Evolutionary conservation across 2,113 vertebrate genomes (phyloP), one percentile per base, ranked within the genome.

Genomic region (Sturnira hondurensis): DNA sequence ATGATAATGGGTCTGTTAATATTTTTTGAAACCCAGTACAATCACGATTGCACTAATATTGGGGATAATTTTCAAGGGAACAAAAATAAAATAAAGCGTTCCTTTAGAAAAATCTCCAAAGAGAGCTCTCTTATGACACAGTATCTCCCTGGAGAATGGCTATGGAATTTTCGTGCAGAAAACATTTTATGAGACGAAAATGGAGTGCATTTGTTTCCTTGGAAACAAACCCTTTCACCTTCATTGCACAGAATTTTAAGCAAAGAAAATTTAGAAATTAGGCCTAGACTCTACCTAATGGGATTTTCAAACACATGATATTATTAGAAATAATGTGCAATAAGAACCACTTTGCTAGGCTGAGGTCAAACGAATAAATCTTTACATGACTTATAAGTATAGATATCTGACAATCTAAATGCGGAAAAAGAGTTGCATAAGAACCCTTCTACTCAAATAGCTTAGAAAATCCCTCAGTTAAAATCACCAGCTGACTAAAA

Each of bases 171-270:
- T 97, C 96, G 97, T 93, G 77, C 92, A 96, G 97, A 97, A 98
- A 89, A 94, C 74, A 50, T 84, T 85, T 94, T 97, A 87, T 77
- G 96, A 97, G 41, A 97, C 76, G 88, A 82, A 97, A 98, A 97
- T 3, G 93, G 83, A 47, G 96, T 92, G 95, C 97, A 70, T 98
- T 98, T 97, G 98, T 99, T 98, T 98, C 99, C 99, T 98, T 98
- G 98, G 98, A 98, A 99, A 99, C 98, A 98, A 98, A 98, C 97
- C 97, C 95, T 97, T 97, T 98, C 98, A 98, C 98, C 98, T 98
- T 93, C 96, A 43, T 45, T 54, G 5, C 97, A 96, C 96, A 97
- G 94, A 73, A 94, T 94, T 97, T 97, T 87, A 70, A 97, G 97
- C 86, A 97, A 96, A 95, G 97, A 92, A 97, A 98, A 98, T 95